Base-by-base conservation (phyloP, 2,797 vertebrate species). In the Enteromius viviparus region DNA sequence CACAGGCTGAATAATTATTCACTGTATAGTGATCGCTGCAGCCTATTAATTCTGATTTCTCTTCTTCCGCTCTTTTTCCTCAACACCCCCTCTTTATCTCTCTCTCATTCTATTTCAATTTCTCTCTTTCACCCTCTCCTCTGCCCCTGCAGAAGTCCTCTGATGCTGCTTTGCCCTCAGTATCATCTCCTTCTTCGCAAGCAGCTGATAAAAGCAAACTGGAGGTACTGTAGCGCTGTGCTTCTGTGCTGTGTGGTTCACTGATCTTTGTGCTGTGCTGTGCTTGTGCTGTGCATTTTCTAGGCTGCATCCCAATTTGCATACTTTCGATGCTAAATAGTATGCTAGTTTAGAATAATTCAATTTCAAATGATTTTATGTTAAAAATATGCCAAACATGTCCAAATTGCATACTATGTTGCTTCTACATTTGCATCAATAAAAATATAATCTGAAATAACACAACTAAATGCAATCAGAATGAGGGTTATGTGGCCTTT, bases 141-240 rank as follows among this genome's bases (percentile, higher is more conserved):
- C 37, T 79, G 68, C 70, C 77, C 65, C 89, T 89, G 91, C 93
- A 96, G 94, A 97, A 96, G 91, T 95, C 96, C 37, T 96, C 94
- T 93, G 96, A 98, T 90, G 95, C 91, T 87, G 90, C 94, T 93
- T 94, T 95, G 89, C 92, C 96, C 91, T 92, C 95, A 91, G 93
- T 96, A 92, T 94, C 95, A 85, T 97, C 95, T 83, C 96, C 96
- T 81, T 94, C 96, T 93, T 93, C 95, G 81, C 96, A 96, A 95
- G 92, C 94, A 92, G 91, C 95, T 90, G 97, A 98, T 91, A 95
- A 95, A 94, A 96, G 87, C 95, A 96, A 95, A 93, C 92, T 94
- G 87, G 97, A 98, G 97, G 97, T 98, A 95, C 60, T 66, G 74
- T 83, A 42, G 40, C 15, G 15, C 6, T 21, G 51, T 84, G 45